A percentile compares a stretch with the other conserved stretches of the same genome.
These are phyloP conservation scores for Micrasema longulum DNA, from an alignment of 1,140 invertebrate genomes.

Conservation along the genomic window DNA sequence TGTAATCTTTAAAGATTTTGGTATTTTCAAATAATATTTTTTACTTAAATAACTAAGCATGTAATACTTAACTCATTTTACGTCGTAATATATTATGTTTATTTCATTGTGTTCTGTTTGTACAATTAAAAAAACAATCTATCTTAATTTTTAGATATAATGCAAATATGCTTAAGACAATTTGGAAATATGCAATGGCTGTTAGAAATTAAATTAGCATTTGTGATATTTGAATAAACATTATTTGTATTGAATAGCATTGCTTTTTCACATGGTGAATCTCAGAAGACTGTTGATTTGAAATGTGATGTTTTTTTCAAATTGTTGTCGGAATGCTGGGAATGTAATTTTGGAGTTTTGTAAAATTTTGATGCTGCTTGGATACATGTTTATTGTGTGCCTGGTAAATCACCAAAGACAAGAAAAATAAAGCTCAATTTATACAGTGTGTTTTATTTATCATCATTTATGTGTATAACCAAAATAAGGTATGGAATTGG, in stretches of 20 bases:
- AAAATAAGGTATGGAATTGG: too few relatives aligned
- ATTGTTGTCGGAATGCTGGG: neutral
- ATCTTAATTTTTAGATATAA: too few relatives aligned
- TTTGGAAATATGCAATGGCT: constrained; percentile 14
- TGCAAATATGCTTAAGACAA: constrained; percentile 8
- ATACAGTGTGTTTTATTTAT: constrained; percentile 29
- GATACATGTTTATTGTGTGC: constrained; percentile 29
- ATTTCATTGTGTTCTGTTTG: too few relatives aligned
- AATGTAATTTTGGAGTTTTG: neutral
- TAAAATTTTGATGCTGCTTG: constrained; percentile 24
- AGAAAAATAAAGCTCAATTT: constrained; percentile 33
- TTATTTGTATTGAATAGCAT: constrained; percentile 34
- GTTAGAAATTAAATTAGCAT: constrained; percentile 29
- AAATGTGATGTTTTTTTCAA: constrained; percentile 9
- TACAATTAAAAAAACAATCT: too few relatives aligned
- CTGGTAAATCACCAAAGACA: constrained; percentile 29
- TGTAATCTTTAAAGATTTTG: too few relatives aligned
- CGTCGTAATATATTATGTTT: too few relatives aligned
- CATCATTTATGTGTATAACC: too few relatives aligned
- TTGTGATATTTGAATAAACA: constrained; percentile 35
- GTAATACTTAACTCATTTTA: too few relatives aligned
- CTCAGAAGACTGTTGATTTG: constrained; percentile 22
- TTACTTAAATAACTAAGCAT: too few relatives aligned
- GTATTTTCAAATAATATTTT: too few relatives aligned
- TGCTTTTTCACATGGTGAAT: constrained; percentile 17